Base-by-base conservation (phyloP, 1,140 invertebrate genomes). In the Helicoverpa zea region DNA sequence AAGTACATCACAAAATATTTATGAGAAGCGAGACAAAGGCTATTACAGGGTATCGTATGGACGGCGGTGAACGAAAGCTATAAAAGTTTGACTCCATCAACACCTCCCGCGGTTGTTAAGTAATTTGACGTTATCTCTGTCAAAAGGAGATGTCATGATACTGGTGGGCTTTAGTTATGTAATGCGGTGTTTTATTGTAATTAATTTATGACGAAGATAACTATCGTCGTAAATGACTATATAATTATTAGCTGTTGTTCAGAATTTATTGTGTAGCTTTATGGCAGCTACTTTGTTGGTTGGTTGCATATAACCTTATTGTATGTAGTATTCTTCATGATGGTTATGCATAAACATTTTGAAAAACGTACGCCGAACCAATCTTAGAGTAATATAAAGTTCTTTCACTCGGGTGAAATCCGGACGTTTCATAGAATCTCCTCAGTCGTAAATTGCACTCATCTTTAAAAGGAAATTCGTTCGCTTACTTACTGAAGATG, bases 401-500 rank as follows among this genome's bases (percentile, higher is more conserved):
- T 43, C 35, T 43, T 43, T 43, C 23, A 29, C 23, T 3, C 23
- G 13, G 9, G 56, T 23, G 5, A 58, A 58, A 58, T 29, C 58
- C 11, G 11, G 23, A 61, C 58, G 1, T 30, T 29, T 61, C 58
- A 13, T 14, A 59, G 23, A 61, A 61, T 30, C 14, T 61, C 29
- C 23, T 30, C 23, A 61, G 11, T 30, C 23, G 11, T 61, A 61
- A 61, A 30, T 61, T 61, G 23, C 58, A 29, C 23, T 61, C 58
- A 29, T 61, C 58, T 59, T 29, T 18, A 29, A 59, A 59, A 59
- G 23, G 58, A 59, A 59, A 59, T 59, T 59, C 10, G 58, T 59
- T 59, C 23, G 58, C 13, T 13, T 12, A 16, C 23, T 29, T 18
- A 61, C 54, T 16, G 54, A 18, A 16, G 16, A 16, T 56, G 54